These are phyloP conservation scores for Euplexia lucipara DNA, from an alignment of 2,888 invertebrate genomes.

Conservation along the genomic window DNA sequence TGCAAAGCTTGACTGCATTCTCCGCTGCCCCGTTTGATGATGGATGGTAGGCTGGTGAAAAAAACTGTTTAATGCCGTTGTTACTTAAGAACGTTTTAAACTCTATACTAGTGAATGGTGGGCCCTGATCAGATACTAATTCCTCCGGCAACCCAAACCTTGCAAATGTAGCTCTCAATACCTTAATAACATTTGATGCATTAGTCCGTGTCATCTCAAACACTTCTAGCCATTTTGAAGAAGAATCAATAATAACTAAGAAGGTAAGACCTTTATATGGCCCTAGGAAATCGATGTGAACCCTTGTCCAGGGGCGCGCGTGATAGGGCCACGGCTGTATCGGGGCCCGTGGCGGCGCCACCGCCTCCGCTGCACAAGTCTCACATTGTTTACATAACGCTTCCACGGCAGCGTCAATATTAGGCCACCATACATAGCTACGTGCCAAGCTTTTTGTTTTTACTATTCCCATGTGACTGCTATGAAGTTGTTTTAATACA, in stretches of 20 bases:
- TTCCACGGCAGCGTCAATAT: no score
- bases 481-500: no score
- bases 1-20: no score
- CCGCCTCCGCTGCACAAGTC: conserved; percentile 8
- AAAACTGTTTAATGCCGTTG: conserved; percentile 8
- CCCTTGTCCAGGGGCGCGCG: background rate
- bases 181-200: conserved; percentile 7
- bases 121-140: conserved; percentile 22
- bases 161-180: conserved; percentile 2
- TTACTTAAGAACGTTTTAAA: conserved; percentile 10
- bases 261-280: no score
- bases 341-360: conserved; percentile 4
- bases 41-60: no score
- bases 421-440: no score
- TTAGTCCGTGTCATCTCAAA: conserved; percentile 17
- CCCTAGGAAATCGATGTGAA: background rate
- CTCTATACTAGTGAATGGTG: no score
- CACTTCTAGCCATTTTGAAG: no score
- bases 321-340: no score
- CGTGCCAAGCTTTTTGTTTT: conserved; percentile 2
- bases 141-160: conserved; percentile 20
- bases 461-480: no score
- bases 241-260: no score
- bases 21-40: conserved; percentile 42
- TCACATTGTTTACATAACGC: background rate